phyloP scores from a whole-genome alignment of 2,113 vertebrate genomes.

The Ictidomys tridecemlineatus region DNA sequence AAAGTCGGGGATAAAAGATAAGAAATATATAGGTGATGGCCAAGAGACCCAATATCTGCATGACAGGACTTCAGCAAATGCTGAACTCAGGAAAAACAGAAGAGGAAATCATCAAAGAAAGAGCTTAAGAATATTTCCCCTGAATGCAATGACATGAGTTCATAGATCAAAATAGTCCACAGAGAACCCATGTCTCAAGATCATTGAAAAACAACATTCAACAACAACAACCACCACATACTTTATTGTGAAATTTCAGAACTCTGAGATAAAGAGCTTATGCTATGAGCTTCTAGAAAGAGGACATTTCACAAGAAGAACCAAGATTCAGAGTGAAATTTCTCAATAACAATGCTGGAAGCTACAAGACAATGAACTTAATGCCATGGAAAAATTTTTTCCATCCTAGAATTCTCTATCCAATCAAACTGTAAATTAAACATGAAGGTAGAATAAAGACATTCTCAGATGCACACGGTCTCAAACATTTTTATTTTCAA shows the following conservation, averaged over 20 bases:
- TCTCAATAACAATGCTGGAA: background rate
- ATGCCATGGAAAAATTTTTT: background rate
- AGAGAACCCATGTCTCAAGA: background rate
- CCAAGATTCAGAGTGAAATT: background rate
- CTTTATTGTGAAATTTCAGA: slow-evolving; percentile 26
- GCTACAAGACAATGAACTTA: background rate
- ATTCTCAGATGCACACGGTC: background rate
- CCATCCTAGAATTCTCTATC: slow-evolving; percentile 19
- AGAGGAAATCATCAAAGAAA: background rate
- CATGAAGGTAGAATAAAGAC: background rate
- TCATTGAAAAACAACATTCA: background rate
- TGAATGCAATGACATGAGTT: background rate
- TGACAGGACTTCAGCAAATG: background rate
- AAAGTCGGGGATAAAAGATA: background rate
- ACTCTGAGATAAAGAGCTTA: background rate
- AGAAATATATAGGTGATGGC: background rate
- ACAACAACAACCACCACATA: background rate
- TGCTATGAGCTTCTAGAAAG: background rate
- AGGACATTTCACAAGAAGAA: background rate
- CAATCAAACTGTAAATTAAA: background rate
- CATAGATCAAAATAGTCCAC: background rate
- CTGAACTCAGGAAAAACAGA: background rate
- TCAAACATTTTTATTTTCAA: background rate
- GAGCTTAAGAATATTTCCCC: background rate
- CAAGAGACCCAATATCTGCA: background rate